phyloP scores from a whole-genome alignment of 2,113 vertebrate genomes.

The Erythrocercus mccallii region DNA sequence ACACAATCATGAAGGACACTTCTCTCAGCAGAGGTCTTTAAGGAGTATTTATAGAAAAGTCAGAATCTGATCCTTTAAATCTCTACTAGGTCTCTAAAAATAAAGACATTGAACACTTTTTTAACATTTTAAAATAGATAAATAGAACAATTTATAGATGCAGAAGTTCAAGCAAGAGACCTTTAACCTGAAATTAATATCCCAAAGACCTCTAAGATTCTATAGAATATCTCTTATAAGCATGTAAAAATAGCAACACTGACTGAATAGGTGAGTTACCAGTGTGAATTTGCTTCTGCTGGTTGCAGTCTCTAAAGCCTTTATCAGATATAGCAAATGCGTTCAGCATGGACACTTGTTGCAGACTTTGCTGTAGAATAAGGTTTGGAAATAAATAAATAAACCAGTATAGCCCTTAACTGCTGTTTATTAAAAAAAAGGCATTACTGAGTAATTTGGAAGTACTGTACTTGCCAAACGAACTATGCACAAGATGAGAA shows the following conservation, averaged over 20 bases:
- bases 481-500: not conserved
- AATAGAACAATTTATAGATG: not conserved
- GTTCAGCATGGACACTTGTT: not conserved
- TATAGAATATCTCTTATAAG: not conserved
- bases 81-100: not conserved
- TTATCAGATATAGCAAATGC: not conserved
- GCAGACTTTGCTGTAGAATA: not conserved
- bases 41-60: not conserved
- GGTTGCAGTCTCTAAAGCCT: not conserved
- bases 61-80: not conserved
- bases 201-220: not conserved
- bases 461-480: not conserved
- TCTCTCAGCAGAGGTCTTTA: not conserved
- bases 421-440: slow-evolving; percentile 33
- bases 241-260: not conserved
- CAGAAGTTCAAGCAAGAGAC: not conserved
- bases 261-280: not conserved
- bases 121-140: not conserved
- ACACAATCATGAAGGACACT: not conserved
- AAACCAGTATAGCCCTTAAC: slow-evolving; percentile 40
- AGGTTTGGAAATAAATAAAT: not conserved
- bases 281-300: not conserved
- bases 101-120: not conserved
- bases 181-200: not conserved
- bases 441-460: not conserved